A percentile compares a stretch with the other conserved stretches of the same genome.
Conservation (phyloP, 2,797 vertebrate species). For the Peromyscus attwateri region DNA sequence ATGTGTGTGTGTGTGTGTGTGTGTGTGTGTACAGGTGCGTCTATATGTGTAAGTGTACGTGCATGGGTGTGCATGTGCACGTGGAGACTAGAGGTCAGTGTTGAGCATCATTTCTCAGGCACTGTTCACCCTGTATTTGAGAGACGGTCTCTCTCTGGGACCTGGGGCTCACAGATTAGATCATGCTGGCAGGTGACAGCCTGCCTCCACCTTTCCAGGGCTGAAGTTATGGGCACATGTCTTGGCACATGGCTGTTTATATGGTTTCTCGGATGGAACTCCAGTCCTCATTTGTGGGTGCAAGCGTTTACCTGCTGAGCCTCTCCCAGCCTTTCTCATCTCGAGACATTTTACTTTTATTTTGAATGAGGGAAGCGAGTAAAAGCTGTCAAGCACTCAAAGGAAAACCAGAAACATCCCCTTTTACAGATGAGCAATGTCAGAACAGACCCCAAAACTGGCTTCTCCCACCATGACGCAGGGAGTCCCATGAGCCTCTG, state of each 20-base stretch:
- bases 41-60: not conserved
- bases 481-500: accelerated
- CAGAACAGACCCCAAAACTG: not conserved
- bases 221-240: not conserved
- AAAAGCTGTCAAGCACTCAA: not conserved
- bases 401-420: not conserved
- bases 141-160: not conserved
- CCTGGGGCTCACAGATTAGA: not conserved
- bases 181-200: not conserved
- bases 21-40: not conserved
- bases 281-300: not conserved
- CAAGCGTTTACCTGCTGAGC: not conserved
- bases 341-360: not conserved
- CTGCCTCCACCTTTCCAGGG: not conserved
- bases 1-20: not conserved
- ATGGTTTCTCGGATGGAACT: not conserved
- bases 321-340: not conserved
- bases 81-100: not conserved
- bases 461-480: not conserved
- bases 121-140: not conserved
- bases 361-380: not conserved
- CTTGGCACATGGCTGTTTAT: too few species aligned
- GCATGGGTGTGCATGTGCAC: not conserved
- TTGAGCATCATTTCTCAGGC: not conserved
- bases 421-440: not conserved